Percentiles rank a stretch among this genome's conserved stretches.
These are phyloP conservation scores for Bombus vancouverensis DNA, from an alignment of 1,140 invertebrate species.

Conservation along the genomic window DNA sequence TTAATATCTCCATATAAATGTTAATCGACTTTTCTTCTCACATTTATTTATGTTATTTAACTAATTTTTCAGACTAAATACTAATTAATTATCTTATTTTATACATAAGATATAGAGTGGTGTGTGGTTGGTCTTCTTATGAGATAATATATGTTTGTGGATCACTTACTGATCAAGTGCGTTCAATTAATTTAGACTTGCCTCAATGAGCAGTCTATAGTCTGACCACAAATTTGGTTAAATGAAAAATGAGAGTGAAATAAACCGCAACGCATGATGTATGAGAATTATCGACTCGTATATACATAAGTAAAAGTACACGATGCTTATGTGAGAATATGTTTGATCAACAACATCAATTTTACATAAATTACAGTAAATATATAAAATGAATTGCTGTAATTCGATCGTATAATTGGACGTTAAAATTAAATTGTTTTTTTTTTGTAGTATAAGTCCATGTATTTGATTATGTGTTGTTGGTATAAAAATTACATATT, in stretches of 20 bases:
- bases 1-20: not conserved
- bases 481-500: not conserved
- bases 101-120: no score
- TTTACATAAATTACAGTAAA: not conserved
- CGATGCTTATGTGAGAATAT: not conserved
- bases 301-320: not conserved
- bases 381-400: not conserved
- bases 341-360: not conserved
- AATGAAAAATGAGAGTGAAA: not conserved
- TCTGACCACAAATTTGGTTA: conserved; percentile 15
- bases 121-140: no score
- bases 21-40: no score
- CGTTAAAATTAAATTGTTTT: not conserved
- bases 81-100: not conserved
- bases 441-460: not conserved
- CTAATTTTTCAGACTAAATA: not conserved
- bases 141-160: not conserved
- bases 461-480: not conserved
- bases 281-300: not conserved
- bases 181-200: not conserved
- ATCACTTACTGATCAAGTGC: not conserved
- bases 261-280: not conserved
- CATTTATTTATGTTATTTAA: not conserved
- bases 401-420: not conserved
- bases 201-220: not conserved